Evolutionary conservation across 2,797 vertebrate genomes (phyloP), one percentile per base, ranked within the genome.

Genomic region (Okamejei kenojei): DNA sequence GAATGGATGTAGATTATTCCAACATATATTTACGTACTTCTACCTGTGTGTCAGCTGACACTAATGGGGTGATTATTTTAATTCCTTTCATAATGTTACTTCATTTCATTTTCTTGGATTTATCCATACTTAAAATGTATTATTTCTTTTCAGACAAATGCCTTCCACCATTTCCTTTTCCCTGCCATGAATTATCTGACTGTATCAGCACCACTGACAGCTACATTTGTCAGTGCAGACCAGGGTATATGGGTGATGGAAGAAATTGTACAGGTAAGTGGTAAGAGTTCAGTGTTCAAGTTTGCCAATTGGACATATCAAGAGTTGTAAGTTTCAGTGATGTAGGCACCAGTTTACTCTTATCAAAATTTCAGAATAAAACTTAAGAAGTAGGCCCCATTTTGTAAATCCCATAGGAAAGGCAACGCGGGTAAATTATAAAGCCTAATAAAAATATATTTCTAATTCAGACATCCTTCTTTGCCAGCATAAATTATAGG

Each of bases 211-310:
- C 93, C 0, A 96, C 96, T 78, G 94, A 96, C 73, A 96, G 94
- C 94, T 97, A 96, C 95, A 96, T 94, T 35, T 98, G 97, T 95
- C 94, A 58, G 0, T 98, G 97, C 93, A 97, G 96, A 63, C 38
- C 93, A 32, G 97, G 97, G 73, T 97, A 95, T 80, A 93, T 93
- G 1, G 97, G 97, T 8, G 91, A 97, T 15, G 97, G 97, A 84
- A 58, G 63, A 78, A 96, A 96, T 93, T 98, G 97, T 93, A 96
- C 96, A 96, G 97, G 97, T 97, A 96, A 2, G 15, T 1, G 19
- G 2, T 35, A 21, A 68, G 21, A 35, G 63, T n/a, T 88, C n/a
- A 65, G 15, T 88, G 11, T 63, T 29, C 7, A 23, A n/a, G 81
- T 17, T 61, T 29, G 10, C 11, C 54, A 58, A n/a, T 82, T 86